Conservation (phyloP, 2,888 invertebrate species). For the Limenitis camilla region DNA sequence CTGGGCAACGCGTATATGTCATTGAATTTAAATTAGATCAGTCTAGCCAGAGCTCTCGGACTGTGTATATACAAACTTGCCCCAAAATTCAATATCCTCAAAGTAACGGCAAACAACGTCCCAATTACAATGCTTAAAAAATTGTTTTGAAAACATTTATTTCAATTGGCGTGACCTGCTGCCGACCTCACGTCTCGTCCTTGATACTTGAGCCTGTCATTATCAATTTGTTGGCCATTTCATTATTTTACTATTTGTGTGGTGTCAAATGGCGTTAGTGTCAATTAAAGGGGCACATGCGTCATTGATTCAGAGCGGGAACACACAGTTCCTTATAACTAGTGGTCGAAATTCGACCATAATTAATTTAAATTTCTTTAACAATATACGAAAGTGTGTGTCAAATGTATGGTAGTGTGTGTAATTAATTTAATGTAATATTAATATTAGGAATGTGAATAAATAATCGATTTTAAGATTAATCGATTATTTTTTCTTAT, state of each 20-base stretch:
- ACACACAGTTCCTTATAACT: no score
- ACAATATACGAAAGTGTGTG: no score
- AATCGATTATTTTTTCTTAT: no score
- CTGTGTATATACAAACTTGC: not conserved
- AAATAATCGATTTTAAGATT: no score
- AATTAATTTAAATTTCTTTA: no score
- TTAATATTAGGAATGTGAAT: no score
- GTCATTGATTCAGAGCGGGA: slow-evolving; percentile 5
- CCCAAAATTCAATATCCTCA: not conserved
- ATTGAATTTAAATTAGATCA: no score
- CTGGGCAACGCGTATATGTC: no score
- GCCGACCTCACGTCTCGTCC: slow-evolving; percentile 30
- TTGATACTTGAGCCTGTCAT: slow-evolving; percentile 41
- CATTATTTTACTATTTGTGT: slow-evolving; percentile 34
- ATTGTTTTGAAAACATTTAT: slow-evolving; percentile 25
- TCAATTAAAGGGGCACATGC: slow-evolving; percentile 29
- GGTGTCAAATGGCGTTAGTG: slow-evolving; percentile 34
- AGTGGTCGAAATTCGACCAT: no score
- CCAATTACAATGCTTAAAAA: slow-evolving; percentile 10
- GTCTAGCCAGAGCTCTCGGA: not conserved
- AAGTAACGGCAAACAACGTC: not conserved
- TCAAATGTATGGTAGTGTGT: no score
- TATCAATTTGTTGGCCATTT: slow-evolving; percentile 45
- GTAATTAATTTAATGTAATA: no score
- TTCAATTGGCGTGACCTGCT: slow-evolving; percentile 22